These are phyloP conservation scores for Zoanthus sansibaricus DNA, from an alignment of 92 coral and sea anemone genomes.

Conservation along the genomic window DNA sequence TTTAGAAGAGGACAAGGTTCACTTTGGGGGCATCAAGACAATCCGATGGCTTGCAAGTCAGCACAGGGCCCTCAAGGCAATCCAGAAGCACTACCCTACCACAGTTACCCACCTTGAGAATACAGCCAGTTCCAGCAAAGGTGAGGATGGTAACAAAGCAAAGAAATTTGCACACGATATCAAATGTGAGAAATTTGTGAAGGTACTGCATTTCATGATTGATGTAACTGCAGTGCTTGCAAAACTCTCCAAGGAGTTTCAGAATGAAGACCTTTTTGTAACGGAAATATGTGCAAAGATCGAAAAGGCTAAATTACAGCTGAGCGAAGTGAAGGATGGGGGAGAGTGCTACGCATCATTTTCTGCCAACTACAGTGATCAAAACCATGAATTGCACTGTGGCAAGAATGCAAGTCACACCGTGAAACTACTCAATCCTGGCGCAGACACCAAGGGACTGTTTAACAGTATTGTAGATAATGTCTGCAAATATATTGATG, in stretches of 20 bases:
- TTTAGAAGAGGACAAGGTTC: slow-evolving; percentile 12
- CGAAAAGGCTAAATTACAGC: not conserved
- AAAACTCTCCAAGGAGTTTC: slow-evolving; percentile 38
- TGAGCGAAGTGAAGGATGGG: not conserved
- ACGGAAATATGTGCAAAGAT: not conserved
- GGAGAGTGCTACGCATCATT: not conserved
- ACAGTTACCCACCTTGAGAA: slow-evolving; percentile 37
- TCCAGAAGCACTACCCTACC: slow-evolving; percentile 4
- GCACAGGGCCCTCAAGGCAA: slow-evolving; percentile 18
- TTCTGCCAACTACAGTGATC: slow-evolving; percentile 8
- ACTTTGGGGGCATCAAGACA: slow-evolving; percentile 11
- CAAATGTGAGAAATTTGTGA: slow-evolving; percentile 46
- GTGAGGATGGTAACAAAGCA: slow-evolving; percentile 44
- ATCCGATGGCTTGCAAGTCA: slow-evolving; percentile 6
- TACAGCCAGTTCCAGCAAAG: slow-evolving; percentile 40
- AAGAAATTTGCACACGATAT: slow-evolving; percentile 36
- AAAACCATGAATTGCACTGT: slow-evolving; percentile 5
- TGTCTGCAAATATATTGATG: slow-evolving; percentile 2
- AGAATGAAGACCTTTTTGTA: slow-evolving; percentile 16
- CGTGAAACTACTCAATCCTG: slow-evolving; percentile 2
- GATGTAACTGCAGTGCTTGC: slow-evolving; percentile 43
- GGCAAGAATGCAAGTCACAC: slow-evolving; percentile 1
- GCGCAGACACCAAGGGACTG: not conserved
- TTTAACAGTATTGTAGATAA: not conserved
- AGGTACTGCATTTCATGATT: slow-evolving; percentile 44